Evolutionary conservation across 2,888 invertebrate species (phyloP), one percentile per base, ranked within the genome.

Genomic region (Ectemnius cavifrons): DNA sequence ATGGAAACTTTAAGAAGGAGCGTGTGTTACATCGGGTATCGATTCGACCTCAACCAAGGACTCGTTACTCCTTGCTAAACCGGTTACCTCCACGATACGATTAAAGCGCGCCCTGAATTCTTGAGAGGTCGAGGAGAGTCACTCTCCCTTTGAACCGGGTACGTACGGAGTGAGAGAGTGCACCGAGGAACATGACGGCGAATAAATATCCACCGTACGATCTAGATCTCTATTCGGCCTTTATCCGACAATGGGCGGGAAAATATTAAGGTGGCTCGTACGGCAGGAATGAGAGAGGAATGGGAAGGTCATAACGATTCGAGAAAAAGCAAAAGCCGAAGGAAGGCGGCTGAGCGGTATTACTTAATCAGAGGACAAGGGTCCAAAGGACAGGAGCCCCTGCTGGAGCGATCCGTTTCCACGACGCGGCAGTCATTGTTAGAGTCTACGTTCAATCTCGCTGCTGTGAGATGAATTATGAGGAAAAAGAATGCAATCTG

Each of bases 311-410:
- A 37, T 37, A 37, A 37, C 37, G 37, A 37, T 37, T 37, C 6
- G 37, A 14, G 16, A 52, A 14, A 52, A 52, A 52, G 52, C 52
- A 52, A 52, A 16, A 52, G 14, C 52, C 52, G 52, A 52, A 52
- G 16, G 61, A 47, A 63, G 61, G 23, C 60, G 27, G 67, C 23
- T 52, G 72, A 75, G 11, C 37, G 59, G 61, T 74, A 71, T 77
- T 74, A 74, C 74, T 77, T 68, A 74, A 77, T 77, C 77, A 71
- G 63, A 61, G 37, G 70, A 52, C 63, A 52, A 58, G 63, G 37
- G 62, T 57, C n/a, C 49, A 47, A 60, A 49, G 56, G 63, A 70
- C 62, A 61, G 52, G 56, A 49, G 47, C 20, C 49, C 64, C 18
- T 13, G n/a, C 6, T 28, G 64, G 37, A 37, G 37, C 65, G 67